phyloP scores from a whole-genome alignment of 1,140 invertebrate species.

The Drosophila subobscura region DNA sequence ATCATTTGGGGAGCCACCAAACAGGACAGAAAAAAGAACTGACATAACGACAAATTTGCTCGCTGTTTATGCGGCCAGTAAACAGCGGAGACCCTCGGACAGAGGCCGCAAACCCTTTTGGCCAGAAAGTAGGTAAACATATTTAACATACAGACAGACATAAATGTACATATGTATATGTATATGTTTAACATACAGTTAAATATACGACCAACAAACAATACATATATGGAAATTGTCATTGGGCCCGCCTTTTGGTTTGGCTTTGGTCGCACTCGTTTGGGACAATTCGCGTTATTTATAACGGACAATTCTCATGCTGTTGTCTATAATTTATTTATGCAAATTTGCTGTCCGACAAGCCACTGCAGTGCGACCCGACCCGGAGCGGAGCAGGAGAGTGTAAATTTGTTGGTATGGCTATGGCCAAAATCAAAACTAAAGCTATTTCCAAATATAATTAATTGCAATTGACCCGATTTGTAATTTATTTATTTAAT shows the following conservation, averaged over 20 bases:
- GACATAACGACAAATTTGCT: constrained; percentile 70
- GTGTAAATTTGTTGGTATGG: constrained; percentile 48
- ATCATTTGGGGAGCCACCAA: constrained; percentile 54
- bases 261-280: constrained; percentile 26
- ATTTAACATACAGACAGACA: constrained; percentile 39
- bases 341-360: constrained; percentile 55
- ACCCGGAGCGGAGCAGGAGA: constrained; percentile 3
- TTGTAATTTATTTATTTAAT: constrained; percentile 67
- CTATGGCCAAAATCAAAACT: constrained; percentile 61
- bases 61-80: constrained; percentile 54
- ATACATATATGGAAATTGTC: constrained; percentile 48
- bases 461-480: constrained; percentile 74
- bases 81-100: constrained; percentile 17
- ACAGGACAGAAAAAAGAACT: constrained; percentile 40
- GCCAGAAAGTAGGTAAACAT: constrained; percentile 56
- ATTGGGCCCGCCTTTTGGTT: constrained; percentile 31
- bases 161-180: constrained; percentile 13
- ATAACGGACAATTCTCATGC: constrained; percentile 66
- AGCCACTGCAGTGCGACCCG: constrained; percentile 30
- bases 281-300: constrained; percentile 49
- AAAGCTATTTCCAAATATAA: constrained; percentile 65
- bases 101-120: constrained; percentile 16
- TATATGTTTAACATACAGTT: constrained; percentile 49
- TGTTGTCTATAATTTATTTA: constrained; percentile 81
- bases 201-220: constrained; percentile 1